Conservation (phyloP, 1,140 invertebrate genomes). For the Forficula auricularia region DNA sequence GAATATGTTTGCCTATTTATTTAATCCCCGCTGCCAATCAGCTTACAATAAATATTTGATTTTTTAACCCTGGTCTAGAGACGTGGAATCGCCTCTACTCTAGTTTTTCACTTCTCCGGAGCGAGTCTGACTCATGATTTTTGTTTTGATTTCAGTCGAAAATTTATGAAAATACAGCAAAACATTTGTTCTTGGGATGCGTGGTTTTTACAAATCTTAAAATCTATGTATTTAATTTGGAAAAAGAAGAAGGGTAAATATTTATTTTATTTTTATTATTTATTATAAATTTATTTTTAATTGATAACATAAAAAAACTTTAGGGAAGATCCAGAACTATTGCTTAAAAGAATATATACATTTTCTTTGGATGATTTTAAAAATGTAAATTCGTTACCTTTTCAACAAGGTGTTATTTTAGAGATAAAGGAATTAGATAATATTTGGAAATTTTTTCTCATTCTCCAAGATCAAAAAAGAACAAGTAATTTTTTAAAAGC, state of each 20-base stretch:
- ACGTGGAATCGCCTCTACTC: too few relatives aligned
- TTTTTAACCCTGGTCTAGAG: too few relatives aligned
- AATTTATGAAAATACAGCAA: slow-evolving; percentile 25
- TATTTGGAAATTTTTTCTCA: slow-evolving; percentile 17
- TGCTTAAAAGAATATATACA: slow-evolving; percentile 25
- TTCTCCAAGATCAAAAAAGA: slow-evolving; percentile 28
- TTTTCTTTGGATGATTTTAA: slow-evolving; percentile 27
- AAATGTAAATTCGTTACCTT: slow-evolving; percentile 25
- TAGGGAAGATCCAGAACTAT: slow-evolving; percentile 26
- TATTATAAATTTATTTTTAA: neutral
- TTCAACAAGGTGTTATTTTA: slow-evolving; percentile 27
- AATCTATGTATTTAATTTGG: slow-evolving; percentile 32
- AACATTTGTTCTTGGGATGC: slow-evolving; percentile 26
- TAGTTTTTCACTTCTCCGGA: too few relatives aligned
- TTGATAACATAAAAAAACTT: slow-evolving; percentile 1
- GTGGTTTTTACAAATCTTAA: slow-evolving; percentile 34
- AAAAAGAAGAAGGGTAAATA: slow-evolving; percentile 27
- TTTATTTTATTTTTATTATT: slow-evolving; percentile 1
- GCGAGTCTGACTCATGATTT: too few relatives aligned
- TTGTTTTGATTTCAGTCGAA: slow-evolving; percentile 24
- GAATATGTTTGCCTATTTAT: too few relatives aligned
- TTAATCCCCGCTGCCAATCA: too few relatives aligned
- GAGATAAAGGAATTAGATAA: slow-evolving; percentile 23
- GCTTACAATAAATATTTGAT: too few relatives aligned
- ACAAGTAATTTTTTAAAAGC: slow-evolving; percentile 28